A percentile compares a stretch with the other conserved stretches of the same genome.
Conservation (phyloP, 1,140 invertebrate species). For the Drosophila tani region DNA sequence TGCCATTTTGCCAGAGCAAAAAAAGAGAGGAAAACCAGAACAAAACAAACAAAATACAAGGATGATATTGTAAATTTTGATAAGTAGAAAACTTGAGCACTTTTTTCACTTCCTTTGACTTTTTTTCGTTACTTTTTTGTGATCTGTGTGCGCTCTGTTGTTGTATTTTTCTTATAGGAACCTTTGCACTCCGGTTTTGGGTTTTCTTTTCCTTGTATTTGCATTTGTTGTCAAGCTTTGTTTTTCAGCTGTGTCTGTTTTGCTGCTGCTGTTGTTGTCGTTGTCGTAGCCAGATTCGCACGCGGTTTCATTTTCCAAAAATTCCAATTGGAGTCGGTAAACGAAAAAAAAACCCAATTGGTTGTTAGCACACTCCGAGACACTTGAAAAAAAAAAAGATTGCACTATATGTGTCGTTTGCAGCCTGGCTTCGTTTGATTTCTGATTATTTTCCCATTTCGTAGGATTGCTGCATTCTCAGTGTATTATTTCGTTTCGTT, state of each 20-base stretch:
- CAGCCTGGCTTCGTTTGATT: slow-evolving; percentile 3
- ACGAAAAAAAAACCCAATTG: slow-evolving; percentile 32
- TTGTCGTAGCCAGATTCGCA: slow-evolving; percentile 29
- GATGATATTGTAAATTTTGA: slow-evolving; percentile 8
- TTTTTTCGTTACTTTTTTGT: background rate
- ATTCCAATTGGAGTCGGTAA: slow-evolving; percentile 38
- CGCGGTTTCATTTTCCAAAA: slow-evolving; percentile 32
- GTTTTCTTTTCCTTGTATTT: background rate
- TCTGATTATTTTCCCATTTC: slow-evolving; percentile 14
- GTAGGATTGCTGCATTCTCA: slow-evolving; percentile 7
- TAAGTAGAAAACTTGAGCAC: slow-evolving; percentile 12
- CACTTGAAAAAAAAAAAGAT: slow-evolving; percentile 49
- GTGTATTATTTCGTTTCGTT: slow-evolving; percentile 6
- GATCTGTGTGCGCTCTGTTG: slow-evolving; percentile 8
- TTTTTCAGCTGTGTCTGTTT: slow-evolving; percentile 42
- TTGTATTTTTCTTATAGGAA: slow-evolving; percentile 28
- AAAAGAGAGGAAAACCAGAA: slow-evolving; percentile 9
- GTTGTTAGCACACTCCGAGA: slow-evolving; percentile 42
- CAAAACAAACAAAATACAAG: slow-evolving; percentile 20
- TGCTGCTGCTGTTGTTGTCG: slow-evolving; percentile 17
- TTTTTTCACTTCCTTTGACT: slow-evolving; percentile 21
- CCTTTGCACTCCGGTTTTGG: slow-evolving; percentile 33
- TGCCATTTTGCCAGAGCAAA: slow-evolving; percentile 17
- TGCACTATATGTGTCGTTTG: slow-evolving; percentile 31
- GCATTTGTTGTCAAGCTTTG: slow-evolving; percentile 25